Percentiles rank a stretch among this genome's conserved stretches.
phyloP scores from a whole-genome alignment of 1,140 invertebrate species.

The Xylocopa sonorina region DNA sequence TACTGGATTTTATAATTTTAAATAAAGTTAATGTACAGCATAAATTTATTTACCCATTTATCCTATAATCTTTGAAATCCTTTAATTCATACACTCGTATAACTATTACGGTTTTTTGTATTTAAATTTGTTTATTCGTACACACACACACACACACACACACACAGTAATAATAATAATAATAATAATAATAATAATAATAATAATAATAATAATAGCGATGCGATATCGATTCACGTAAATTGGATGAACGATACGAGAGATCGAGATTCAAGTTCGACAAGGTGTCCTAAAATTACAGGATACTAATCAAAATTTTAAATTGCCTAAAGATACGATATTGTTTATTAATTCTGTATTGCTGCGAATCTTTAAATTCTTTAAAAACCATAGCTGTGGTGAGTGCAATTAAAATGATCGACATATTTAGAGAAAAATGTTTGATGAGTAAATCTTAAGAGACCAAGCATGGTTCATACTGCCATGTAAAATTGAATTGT shows the following conservation, averaged over 20 bases:
- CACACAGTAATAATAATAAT: no score
- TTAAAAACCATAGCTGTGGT: background rate
- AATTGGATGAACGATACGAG: conserved; percentile 24
- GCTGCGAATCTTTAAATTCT: background rate
- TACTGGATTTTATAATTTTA: conserved; percentile 44
- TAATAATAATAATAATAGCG: background rate
- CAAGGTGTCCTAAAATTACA: conserved; percentile 59
- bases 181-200: no score
- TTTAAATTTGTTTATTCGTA: no score
- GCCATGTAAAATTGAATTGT: background rate
- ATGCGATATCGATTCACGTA: conserved; percentile 19
- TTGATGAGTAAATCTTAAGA: background rate
- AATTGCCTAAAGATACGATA: conserved; percentile 1
- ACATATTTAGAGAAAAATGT: background rate
- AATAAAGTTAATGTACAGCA: conserved; percentile 35
- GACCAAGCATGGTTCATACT: background rate
- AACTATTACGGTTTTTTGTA: no score
- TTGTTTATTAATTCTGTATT: conserved; percentile 24
- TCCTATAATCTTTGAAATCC: no score
- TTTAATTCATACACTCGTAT: no score
- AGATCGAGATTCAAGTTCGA: conserved; percentile 46
- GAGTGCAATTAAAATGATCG: background rate
- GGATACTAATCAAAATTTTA: conserved; percentile 42
- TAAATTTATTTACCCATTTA: background rate
- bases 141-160: no score